These are phyloP conservation scores for Phytoseiulus persimilis DNA, from an alignment of 2,888 invertebrate species.

Conservation along the genomic window DNA sequence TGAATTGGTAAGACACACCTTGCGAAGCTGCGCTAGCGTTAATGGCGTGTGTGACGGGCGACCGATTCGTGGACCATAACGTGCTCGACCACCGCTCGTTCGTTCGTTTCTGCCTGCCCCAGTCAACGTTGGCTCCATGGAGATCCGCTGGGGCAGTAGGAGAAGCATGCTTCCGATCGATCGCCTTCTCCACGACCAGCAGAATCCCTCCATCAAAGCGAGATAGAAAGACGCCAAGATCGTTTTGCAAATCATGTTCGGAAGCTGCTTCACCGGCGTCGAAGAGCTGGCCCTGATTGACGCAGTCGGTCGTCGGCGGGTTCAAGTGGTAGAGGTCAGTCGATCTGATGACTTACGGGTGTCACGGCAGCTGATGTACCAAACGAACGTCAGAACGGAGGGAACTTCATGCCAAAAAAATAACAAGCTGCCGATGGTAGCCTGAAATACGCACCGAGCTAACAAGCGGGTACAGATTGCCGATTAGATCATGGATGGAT, in stretches of 20 bases:
- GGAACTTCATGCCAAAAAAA: background rate
- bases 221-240: background rate
- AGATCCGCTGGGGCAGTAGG: background rate
- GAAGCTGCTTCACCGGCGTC: background rate
- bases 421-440: background rate
- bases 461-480: background rate
- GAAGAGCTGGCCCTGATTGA: background rate
- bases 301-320: background rate
- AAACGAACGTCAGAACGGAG: background rate
- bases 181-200: background rate
- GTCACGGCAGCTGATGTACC: background rate
- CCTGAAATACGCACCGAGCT: background rate
- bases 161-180: background rate
- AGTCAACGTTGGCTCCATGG: background rate
- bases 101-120: background rate
- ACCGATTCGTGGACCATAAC: background rate
- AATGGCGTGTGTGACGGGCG: background rate
- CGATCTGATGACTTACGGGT: background rate
- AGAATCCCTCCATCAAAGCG: background rate
- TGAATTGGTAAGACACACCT: conserved; percentile 5
- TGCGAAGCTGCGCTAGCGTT: background rate
- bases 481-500: background rate
- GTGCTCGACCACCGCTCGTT: background rate
- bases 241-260: background rate
- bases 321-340: conserved; percentile 5